phyloP scores from a whole-genome alignment of 2,888 invertebrate genomes.

The Micropterix aruncella region DNA sequence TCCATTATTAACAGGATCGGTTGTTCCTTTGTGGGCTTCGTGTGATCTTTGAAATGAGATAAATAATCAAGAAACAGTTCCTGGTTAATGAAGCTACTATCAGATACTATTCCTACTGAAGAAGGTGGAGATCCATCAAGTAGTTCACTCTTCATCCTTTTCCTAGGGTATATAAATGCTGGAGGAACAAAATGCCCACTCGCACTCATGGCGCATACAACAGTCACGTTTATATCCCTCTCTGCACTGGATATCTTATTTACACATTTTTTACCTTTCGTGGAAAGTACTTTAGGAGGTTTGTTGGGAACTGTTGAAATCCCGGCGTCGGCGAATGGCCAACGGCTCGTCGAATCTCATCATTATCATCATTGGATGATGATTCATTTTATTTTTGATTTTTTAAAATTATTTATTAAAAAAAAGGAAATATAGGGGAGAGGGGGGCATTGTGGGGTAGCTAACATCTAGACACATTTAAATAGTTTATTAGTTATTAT shows the following conservation, averaged over 20 bases:
- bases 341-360: too few relatives aligned
- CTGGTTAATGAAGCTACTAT: conserved; percentile 10
- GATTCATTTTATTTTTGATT: too few relatives aligned
- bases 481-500: too few relatives aligned
- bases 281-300: conserved; percentile 8
- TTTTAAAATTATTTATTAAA: too few relatives aligned
- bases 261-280: conserved; percentile 11
- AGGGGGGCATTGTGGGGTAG: too few relatives aligned
- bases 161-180: conserved; percentile 11
- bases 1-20: conserved; percentile 10
- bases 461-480: too few relatives aligned
- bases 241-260: conserved; percentile 12
- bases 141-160: conserved; percentile 9
- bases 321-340: conserved; percentile 10
- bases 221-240: conserved; percentile 11
- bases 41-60: conserved; percentile 10
- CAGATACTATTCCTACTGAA: conserved; percentile 9
- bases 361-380: too few relatives aligned
- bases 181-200: conserved; percentile 9
- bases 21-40: conserved; percentile 8
- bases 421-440: too few relatives aligned
- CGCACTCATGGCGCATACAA: conserved; percentile 8
- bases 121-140: conserved; percentile 9
- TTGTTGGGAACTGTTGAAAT: conserved; percentile 10
- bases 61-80: conserved; percentile 10